Conservation (phyloP, 2,113 vertebrate genomes). For the Hemibagrus wyckioides region DNA sequence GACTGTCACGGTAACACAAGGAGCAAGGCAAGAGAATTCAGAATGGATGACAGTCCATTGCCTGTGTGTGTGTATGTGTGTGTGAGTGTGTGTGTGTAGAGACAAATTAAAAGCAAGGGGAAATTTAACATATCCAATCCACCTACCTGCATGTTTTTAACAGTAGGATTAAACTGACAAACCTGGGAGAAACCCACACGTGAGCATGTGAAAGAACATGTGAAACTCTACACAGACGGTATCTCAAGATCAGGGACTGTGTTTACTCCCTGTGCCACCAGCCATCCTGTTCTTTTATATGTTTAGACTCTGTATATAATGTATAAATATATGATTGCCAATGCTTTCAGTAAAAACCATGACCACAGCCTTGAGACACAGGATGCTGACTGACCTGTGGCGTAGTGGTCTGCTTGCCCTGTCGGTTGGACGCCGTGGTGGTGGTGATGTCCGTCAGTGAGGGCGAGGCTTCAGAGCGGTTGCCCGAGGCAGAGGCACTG, state of each 20-base stretch:
- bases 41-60: not conserved
- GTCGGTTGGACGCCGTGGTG: conserved; percentile 91
- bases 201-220: not conserved
- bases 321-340: not conserved
- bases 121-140: not conserved
- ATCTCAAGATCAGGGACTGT: not conserved
- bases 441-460: conserved; percentile 95
- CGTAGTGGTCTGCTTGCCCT: conserved; percentile 85
- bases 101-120: not conserved
- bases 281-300: not conserved
- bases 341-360: not conserved
- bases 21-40: not conserved
- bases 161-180: not conserved
- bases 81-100: too few species aligned
- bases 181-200: not conserved
- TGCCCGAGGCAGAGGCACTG: conserved; percentile 92
- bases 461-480: conserved; percentile 94
- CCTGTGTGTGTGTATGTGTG: too few species aligned
- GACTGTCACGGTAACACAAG: not conserved
- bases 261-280: not conserved
- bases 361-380: conserved; percentile 36
- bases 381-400: conserved; percentile 70
- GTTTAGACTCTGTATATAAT: not conserved
- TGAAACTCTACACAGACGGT: not conserved
- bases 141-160: not conserved